phyloP scores from a whole-genome alignment of 2,797 vertebrate genomes.

The Parambassis ranga region DNA sequence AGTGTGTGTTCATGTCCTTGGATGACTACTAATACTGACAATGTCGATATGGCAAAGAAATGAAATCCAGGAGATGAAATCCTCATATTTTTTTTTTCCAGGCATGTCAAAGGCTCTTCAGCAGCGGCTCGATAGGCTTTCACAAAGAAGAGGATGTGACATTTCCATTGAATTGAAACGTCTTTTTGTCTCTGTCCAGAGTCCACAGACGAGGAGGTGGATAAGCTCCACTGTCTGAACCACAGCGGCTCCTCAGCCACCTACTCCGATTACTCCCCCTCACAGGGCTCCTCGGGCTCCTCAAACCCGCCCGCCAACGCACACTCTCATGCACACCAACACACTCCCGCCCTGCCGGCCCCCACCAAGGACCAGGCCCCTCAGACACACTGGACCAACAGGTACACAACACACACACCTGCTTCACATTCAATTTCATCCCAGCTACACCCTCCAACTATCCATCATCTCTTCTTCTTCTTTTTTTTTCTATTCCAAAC shows the following conservation, averaged over 20 bases:
- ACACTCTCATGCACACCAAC: constrained; percentile 60
- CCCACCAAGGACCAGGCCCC: constrained; percentile 91
- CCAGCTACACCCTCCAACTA: neutral
- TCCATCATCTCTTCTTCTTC: constrained; percentile 39
- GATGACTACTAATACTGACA: too few species aligned
- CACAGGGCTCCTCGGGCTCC: constrained; percentile 96
- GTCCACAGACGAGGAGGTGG: constrained; percentile 96
- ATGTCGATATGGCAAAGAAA: too few species aligned
- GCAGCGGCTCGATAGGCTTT: neutral
- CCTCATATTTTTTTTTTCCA: neutral
- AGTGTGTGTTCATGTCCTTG: too few species aligned
- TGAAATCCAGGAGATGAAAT: neutral
- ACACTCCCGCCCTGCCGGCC: constrained; percentile 82
- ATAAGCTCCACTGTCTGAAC: constrained; percentile 98
- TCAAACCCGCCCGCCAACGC: constrained; percentile 91
- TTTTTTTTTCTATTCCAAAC: constrained; percentile 19
- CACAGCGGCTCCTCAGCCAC: constrained; percentile 99
- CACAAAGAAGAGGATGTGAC: constrained; percentile 12
- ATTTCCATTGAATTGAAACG: constrained; percentile 25
- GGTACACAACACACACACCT: constrained; percentile 70
- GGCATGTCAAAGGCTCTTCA: constrained; percentile 1
- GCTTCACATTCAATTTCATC: constrained; percentile 22
- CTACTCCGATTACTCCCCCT: constrained; percentile 99
- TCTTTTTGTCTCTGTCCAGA: constrained; percentile 77
- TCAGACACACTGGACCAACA: constrained; percentile 98